phyloP scores from a whole-genome alignment of 2,888 invertebrate species.

The Drosophila eohydei region DNA sequence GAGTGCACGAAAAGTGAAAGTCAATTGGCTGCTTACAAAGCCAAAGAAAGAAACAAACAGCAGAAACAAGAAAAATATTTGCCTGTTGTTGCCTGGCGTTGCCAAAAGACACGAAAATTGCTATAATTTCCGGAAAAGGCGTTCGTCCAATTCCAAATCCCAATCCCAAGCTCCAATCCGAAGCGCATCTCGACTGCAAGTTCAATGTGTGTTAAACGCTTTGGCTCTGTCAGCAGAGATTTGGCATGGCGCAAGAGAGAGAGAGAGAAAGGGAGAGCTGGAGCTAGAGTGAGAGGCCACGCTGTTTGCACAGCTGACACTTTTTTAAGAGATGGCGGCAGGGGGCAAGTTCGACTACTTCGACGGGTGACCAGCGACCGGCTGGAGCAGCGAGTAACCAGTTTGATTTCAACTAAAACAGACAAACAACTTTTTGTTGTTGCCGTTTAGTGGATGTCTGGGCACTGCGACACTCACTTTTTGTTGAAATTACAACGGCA shows the following conservation, averaged over 20 bases:
- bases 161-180: conserved; percentile 1
- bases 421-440: conserved; percentile 75
- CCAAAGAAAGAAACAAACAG: conserved; percentile 12
- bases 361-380: conserved; percentile 47
- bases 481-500: conserved; percentile 61
- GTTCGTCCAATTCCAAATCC: conserved; percentile 47
- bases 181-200: conserved; percentile 49
- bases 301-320: conserved; percentile 78
- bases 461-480: conserved; percentile 77
- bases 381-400: conserved; percentile 63
- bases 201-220: conserved; percentile 52
- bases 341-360: conserved; percentile 59
- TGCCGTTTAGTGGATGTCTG: conserved; percentile 63
- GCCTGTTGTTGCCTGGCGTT: conserved; percentile 34
- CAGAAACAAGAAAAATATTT: conserved; percentile 25
- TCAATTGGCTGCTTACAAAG: conserved; percentile 27
- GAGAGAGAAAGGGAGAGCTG: conserved; percentile 4
- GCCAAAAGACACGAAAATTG: conserved; percentile 69
- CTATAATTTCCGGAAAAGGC: conserved; percentile 75
- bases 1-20: conserved; percentile 53
- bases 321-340: conserved; percentile 43
- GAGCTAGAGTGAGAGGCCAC: not conserved
- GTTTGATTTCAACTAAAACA: conserved; percentile 77
- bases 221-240: conserved; percentile 30
- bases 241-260: conserved; percentile 20